Base-by-base conservation (phyloP, 2,797 vertebrate genomes). In the Tympanoctomys barrerae region DNA sequence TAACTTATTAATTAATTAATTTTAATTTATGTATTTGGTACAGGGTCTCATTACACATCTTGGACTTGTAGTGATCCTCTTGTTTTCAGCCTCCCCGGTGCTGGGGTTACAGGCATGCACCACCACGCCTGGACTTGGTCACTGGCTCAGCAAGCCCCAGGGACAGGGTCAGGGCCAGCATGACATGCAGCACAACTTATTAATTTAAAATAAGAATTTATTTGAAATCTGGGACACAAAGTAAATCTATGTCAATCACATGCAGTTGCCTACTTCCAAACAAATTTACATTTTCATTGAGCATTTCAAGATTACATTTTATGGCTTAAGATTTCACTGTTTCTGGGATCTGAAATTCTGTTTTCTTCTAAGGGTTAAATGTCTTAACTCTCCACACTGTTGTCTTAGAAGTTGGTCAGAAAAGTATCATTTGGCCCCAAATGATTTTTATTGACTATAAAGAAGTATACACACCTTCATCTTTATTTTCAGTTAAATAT, bases 201-300 rank as follows among this genome's bases (percentile, higher is more conserved):
- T 83, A 75, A 93, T 83, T 93, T 91, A 87, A 93, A 93, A 54
- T 39, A 96, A 88, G 59, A 61, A 71, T 87, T 82, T 64, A 87
- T 94, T 36, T 61, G n/a, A 83, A 93, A 83, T 61, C n/a, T 18
- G 71, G 57, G 82, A 86, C 59, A 78, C 75, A 89, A 49, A 66
- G 28, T 71, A 75, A 73, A 87, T 95, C 33, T 71, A 42, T 88
- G 61, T 46, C 28, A 89, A 36, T 33, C 91, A n/a, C 89, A 49
- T 33, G 89, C 19, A 89, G 73, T 16, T 91, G 19, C 13, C 9
- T 83, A 33, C 24, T 91, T 59, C 75, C 62, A 91, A 89, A 75
- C 7, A 81, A 16, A 54, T 71, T 39, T 14, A 64, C 18, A 8
- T 62, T 86, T 95, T 82, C 52, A 39, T 75, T 61, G 31, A 87